Base-by-base conservation (phyloP, 2,113 vertebrate genomes). In the Rattus rattus region DNA sequence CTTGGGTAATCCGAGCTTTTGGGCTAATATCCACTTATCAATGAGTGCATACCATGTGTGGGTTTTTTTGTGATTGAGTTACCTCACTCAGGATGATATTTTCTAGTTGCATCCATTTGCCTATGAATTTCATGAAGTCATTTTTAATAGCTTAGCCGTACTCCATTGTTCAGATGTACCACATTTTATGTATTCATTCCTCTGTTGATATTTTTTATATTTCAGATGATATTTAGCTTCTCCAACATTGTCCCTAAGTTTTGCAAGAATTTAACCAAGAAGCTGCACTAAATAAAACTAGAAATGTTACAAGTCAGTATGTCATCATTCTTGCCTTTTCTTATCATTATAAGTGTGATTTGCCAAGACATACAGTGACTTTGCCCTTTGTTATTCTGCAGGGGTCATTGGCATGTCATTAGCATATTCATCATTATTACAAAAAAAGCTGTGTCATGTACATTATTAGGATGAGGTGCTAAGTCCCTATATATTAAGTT, bases 401-500 rank as follows among this genome's bases (percentile, higher is more conserved):
- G 28, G 33, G 52, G 70, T 80, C 67, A 70, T 65, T 56, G 39
- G 14, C n/a, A 47, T 4, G 47, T 86, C 43, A 86, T 84, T 63
- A 93, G 26, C 54, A 73, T 88, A 86, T 49, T 49, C 20, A 73
- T 89, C 52, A 65, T 93, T 95, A 91, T 91, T 94, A 70, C 14
- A 86, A 28, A 81, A 67, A 92, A 76, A 59, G 11, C 17, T 91
- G n/a, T 47, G 91, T 87, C 47, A 77, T 72, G 1, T 56, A 85
- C 11, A 70, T 22, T 63, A 70, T 72, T 61, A 79, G 47, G 47
- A 94, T 85, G 33, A n/a, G n/a, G 22, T 76, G 43, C 85, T 85
- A 89, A 77, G 39, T 95, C n/a, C 11, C 39, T 69, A 59, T 73
- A 89, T 72, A 93, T 96, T 91, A 76, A 72, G 92, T 28, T 94